Evolutionary conservation across 2,888 invertebrate species (phyloP).

Genomic region (Epinotia bilunana): DNA sequence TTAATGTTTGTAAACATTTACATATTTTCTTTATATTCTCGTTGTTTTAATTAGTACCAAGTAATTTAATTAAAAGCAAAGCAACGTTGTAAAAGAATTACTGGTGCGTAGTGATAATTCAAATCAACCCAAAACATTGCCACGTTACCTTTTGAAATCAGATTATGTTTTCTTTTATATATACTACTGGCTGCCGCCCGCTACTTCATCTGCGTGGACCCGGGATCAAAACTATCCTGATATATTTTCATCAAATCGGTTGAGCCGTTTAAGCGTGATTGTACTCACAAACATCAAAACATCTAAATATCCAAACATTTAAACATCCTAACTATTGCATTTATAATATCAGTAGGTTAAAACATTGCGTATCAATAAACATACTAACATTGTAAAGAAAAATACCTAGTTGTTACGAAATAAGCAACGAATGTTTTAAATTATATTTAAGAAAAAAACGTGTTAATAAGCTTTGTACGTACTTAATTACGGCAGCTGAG

Average conservation of each 20-base stretch:
- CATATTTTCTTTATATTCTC: background rate
- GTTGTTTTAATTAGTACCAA: background rate
- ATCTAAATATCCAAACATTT: too few relatives aligned
- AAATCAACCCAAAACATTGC: background rate
- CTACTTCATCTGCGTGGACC: too few relatives aligned
- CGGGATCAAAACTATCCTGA: too few relatives aligned
- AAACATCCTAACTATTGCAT: too few relatives aligned
- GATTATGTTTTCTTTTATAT: too few relatives aligned
- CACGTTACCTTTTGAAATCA: background rate
- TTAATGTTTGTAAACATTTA: constrained; percentile 1
- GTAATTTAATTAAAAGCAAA: background rate
- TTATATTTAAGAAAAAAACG: background rate
- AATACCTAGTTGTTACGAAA: constrained; percentile 16
- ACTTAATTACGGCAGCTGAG: constrained; percentile 51
- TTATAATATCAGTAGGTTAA: too few relatives aligned
- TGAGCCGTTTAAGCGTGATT: too few relatives aligned
- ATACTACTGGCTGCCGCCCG: too few relatives aligned
- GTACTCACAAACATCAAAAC: too few relatives aligned
- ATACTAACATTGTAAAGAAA: background rate
- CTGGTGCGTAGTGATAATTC: background rate
- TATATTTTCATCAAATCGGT: too few relatives aligned
- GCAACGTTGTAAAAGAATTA: background rate
- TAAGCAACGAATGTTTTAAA: background rate
- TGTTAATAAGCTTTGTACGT: constrained; percentile 25
- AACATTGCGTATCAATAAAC: too few relatives aligned